Evolutionary conservation across 2,888 invertebrate genomes (phyloP), one percentile per base, ranked within the genome.

Genomic region (Parnassius apollo): DNA sequence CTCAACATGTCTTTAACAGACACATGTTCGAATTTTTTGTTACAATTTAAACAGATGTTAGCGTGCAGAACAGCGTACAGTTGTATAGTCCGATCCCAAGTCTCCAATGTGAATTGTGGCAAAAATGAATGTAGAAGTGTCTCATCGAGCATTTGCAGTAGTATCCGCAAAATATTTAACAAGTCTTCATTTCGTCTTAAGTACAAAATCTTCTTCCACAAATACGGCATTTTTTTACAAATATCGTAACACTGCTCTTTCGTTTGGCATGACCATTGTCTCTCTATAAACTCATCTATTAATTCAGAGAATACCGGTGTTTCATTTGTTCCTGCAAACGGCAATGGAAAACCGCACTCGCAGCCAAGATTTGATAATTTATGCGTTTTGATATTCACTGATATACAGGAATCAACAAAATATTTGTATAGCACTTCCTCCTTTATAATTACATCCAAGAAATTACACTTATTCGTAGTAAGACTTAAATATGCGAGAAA

Each of bases 1-100:
- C 87, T 86, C 42, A 93, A 74, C 66, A 94, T 91, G 57, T 88
- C 82, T 58, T 82, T 88, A 0, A 91, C 88, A 1, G 86, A 85
- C 55, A 91, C 82, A 66, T 92, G 80, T 42, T 83, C 77, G 57
- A 93, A 88, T 54, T 82, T 83, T 62, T 86, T 91, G 2, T 92
- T 92, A 73, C 95, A 95, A 77, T 94, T 94, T 51, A 95, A 77
- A 77, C 95, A 95, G 35, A 85, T 85, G 56, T 93, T 93, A 0
- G 88, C 88, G 67, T 93, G 92, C 59, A 94, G 81, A 12, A 92
- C 93, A 0, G 93, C 90, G 48, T 93, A 90, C n/a, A 93, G 79
- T 62, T 92, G 86, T 2, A 93, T 80, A 0, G 93, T 83, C 60
- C 92, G 82, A 58, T 93, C 93, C 94, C 95, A 95, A 0, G 90